Evolutionary conservation across 2,797 vertebrate species (phyloP), one percentile per base, ranked within the genome.

Genomic region (Danio tinwini): DNA sequence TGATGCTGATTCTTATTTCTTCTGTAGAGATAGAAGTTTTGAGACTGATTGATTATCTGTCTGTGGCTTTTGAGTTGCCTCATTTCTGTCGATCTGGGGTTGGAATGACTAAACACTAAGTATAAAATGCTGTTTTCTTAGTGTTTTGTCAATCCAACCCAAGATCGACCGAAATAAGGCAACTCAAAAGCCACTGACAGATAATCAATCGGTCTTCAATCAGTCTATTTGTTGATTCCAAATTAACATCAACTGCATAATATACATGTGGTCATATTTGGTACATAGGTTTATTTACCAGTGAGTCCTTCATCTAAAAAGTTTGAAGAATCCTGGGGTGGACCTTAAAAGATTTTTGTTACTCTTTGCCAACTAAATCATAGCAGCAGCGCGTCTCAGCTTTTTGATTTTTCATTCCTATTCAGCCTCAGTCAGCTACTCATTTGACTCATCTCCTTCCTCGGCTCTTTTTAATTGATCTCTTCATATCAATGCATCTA

Each of bases 371-470:
- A 76, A 11, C 9, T 29, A 44, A 44, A 21, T n/a, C 40, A 56
- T 4, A 50, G n/a, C 59, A 53, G 37, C 13, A 52, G 59, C 7
- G 14, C 53, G 12, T 39, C 42, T 47, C 59, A 14, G 0, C 73
- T 21, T 16, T 63, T 42, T 52, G 19, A 62, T 62, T 62, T 74
- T 39, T 8, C 6, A 47, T 49, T 62, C 56, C 29, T 9, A 17
- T 14, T 75, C 12, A 75, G 40, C n/a, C 37, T 76, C 39, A n/a
- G 14, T 67, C 52, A 56, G 50, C 49, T 21, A 7, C 14, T 56
- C 17, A 16, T 53, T 65, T 40, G 29, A 40, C 49, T 65, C 17
- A 21, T 76, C 17, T 53, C 37, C 5, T 45, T 76, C 39, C 39
- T 65, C 4, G 37, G 7, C 29, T 2, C 6, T 50, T 3, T 70